Conservation (phyloP, 2,113 vertebrate genomes). For the Pycnonotus jocosus region DNA sequence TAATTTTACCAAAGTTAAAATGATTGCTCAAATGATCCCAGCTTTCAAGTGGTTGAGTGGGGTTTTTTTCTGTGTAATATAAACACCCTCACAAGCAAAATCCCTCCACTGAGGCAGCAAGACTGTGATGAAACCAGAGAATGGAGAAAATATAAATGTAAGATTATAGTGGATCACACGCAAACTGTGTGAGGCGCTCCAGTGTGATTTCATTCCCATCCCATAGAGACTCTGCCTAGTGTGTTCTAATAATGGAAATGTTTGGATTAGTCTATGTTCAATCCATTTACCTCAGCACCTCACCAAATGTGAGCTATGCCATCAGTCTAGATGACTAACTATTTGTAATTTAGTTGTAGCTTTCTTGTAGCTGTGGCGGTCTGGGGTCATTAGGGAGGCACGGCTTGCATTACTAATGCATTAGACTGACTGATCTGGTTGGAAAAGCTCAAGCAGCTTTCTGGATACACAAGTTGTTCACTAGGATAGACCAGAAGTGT, state of each 20-base stretch:
- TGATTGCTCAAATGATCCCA: neutral
- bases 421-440: neutral
- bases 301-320: constrained; percentile 25
- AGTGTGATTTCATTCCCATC: constrained; percentile 14
- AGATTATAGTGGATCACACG: constrained; percentile 5
- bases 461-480: neutral
- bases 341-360: neutral
- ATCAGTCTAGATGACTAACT: constrained; percentile 35
- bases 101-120: constrained; percentile 22
- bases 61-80: neutral
- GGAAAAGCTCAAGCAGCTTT: neutral
- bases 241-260: constrained; percentile 54
- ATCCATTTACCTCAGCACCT: constrained; percentile 16
- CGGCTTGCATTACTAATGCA: neutral
- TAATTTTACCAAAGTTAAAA: constrained; percentile 25
- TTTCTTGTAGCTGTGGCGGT: neutral
- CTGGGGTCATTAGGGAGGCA: neutral
- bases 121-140: constrained; percentile 51
- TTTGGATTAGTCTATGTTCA: constrained; percentile 44
- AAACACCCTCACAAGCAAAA: constrained; percentile 54
- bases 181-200: neutral
- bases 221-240: neutral
- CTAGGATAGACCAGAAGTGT: neutral
- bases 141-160: constrained; percentile 13
- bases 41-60: constrained; percentile 29